A percentile compares a stretch with the other conserved stretches of the same genome.
Evolutionary conservation across 2,113 vertebrate genomes (phyloP).

Genomic region (Serinus canaria): DNA sequence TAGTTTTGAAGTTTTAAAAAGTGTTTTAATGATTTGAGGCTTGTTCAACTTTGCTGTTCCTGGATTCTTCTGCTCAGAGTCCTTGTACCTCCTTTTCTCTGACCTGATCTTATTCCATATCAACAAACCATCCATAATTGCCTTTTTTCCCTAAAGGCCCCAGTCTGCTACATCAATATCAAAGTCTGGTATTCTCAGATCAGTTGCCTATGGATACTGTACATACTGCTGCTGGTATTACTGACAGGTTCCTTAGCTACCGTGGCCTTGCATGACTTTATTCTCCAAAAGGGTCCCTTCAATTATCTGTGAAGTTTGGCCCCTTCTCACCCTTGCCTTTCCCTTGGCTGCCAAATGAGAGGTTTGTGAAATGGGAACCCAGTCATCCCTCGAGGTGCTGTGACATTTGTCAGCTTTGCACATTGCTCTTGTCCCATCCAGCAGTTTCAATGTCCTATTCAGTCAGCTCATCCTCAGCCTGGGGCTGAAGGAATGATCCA

Average conservation of each 20-base stretch:
- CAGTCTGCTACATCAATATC: background rate
- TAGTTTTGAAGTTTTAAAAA: background rate
- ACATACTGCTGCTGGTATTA: background rate
- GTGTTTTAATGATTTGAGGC: background rate
- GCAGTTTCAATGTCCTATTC: background rate
- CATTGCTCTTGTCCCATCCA: background rate
- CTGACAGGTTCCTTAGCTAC: background rate
- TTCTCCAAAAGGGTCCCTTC: background rate
- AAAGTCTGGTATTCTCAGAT: background rate
- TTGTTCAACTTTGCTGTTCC: background rate
- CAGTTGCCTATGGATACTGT: background rate
- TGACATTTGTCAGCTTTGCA: background rate
- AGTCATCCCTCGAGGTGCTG: fast-evolving
- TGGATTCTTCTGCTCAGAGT: background rate
- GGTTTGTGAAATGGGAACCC: background rate
- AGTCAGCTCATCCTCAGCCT: background rate
- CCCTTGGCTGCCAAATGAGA: background rate
- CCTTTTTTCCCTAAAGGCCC: background rate
- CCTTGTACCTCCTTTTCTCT: background rate
- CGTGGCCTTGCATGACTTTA: background rate
- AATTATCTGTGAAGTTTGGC: background rate
- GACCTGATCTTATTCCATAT: background rate
- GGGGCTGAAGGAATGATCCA: background rate
- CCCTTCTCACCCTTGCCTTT: background rate
- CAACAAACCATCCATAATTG: background rate